Base-by-base conservation (phyloP, 2,797 vertebrate genomes). In the Mus caroli region DNA sequence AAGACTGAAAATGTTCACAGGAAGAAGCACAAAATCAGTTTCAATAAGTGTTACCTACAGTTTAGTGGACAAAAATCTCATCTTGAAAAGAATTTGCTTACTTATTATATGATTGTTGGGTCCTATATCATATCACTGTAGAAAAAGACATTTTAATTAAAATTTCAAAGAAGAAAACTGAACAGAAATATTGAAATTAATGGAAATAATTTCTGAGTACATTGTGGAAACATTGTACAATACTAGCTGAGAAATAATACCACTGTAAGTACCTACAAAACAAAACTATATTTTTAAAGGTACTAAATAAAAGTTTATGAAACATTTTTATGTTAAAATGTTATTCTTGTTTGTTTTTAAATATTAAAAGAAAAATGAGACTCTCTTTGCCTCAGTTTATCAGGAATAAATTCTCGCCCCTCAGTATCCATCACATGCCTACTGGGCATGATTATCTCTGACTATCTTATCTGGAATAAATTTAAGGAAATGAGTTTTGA, bases 21-120 rank as follows among this genome's bases (percentile, higher is more conserved):
- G 14, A 73, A 37, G 64, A 69, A 77, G 2, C 13, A 67, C 34
- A 69, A 92, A 50, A 56, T 22, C 1, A 71, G 19, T 8, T 60
- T 93, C 2, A 92, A 54, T 73, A 92, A 92, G 24, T 88, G 94
- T 83, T 73, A 24, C 80, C 46, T 58, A 71, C 92, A 54, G 46
- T 20, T 50, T 69, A n/a, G 76, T 89, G 28, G 9, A 54, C 20
- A 69, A 5, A 15, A 85, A 34, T 64, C 10, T 26, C 20, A 31
- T 46, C 52, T 64, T 82, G 19, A 84, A 6, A n/a, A 76, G 17
- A 69, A 31, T 52, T 50, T 46, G 31, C 24, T 90, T 58, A 26
- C 1, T 86, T 56, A 26, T 56, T 56, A 46, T 54, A 64, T 6
- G 19, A 15, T n/a, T 90, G 13, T 20, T 90, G 12, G 1, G 3